phyloP scores from a whole-genome alignment of 2,113 vertebrate species.

The Mionectes macconnelli region DNA sequence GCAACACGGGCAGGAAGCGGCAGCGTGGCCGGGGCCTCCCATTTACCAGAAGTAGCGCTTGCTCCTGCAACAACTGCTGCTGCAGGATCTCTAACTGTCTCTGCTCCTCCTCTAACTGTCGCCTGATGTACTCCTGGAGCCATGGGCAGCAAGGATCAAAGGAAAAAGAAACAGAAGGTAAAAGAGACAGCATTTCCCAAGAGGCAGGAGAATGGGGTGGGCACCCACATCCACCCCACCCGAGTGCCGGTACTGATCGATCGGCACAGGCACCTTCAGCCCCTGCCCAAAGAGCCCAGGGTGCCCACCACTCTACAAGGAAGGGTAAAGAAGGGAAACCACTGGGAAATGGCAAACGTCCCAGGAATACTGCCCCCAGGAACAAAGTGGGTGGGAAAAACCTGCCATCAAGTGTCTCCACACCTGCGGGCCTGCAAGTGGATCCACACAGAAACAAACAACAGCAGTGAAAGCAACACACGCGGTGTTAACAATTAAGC shows the following conservation, averaged over 20 bases:
- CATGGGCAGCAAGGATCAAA: conserved; percentile 67
- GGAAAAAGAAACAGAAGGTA: conserved; percentile 69
- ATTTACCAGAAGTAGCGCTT: conserved; percentile 99
- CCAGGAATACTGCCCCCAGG: background rate
- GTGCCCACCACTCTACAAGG: background rate
- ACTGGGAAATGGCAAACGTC: background rate
- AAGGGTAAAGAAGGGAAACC: background rate
- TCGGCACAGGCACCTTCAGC: background rate
- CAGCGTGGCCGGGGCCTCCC: conserved; percentile 37
- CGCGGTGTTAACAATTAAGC: background rate
- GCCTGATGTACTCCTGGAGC: conserved; percentile 97
- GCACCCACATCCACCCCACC: background rate
- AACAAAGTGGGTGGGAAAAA: background rate
- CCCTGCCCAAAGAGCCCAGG: background rate
- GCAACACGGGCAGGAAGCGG: background rate
- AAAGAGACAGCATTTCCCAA: conserved; percentile 66
- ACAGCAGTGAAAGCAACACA: conserved; percentile 4
- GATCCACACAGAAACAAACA: background rate
- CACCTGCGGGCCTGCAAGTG: background rate
- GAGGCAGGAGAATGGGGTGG: conserved; percentile 8
- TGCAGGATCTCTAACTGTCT: conserved; percentile 99
- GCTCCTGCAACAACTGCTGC: conserved; percentile 99
- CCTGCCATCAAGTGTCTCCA: background rate
- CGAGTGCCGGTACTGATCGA: background rate
- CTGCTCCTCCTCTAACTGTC: conserved; percentile 99